Base-by-base conservation (phyloP, 2,888 invertebrate genomes). In the Cristatella mucedo region DNA sequence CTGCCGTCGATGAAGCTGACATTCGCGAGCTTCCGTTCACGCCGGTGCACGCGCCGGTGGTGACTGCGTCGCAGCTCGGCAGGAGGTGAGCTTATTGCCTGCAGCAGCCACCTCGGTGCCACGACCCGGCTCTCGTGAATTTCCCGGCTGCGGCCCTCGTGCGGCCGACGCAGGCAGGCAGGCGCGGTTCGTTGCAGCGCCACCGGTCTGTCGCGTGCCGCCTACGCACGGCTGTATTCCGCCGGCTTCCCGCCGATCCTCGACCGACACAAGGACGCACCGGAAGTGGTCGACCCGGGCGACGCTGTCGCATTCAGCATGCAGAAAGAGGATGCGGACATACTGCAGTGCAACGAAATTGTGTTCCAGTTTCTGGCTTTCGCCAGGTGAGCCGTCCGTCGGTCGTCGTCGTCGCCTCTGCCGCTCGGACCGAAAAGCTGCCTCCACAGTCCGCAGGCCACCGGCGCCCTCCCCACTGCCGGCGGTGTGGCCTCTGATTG, bases 351-450 rank as follows among this genome's bases (percentile, higher is more conserved):
- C 42, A 68, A 69, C 46, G 68, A 69, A 48, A 56, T 71, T 38
- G 53, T 65, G 19, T 54, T 71, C 40, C 70, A 71, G 53, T 67
- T 71, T 52, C 46, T 69, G 42, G 70, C 68, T 9, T 62, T 62
- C 46, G 61, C 64, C 41, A 59, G 56, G 68, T 68, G 43, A 50
- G 54, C 47, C n/a, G n/a, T n/a, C n/a, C n/a, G n/a, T n/a, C n/a
- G n/a, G n/a, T n/a, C n/a, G 11, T 26, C n/a, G 29, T 15, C 13
- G 13, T 32, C 13, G 15, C 13, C 9, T 11, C 4, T 4, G 21
- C 11, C 29, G 21, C 26, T 24, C 29, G 21, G 29, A 29, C 21
- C 18, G 21, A 2, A 31, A 2, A 9, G 18, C n/a, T 26, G 1
- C 32, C 11, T 31, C 26, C 16, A 7, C 34, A 15, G 9, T 13